A percentile compares a stretch with the other conserved stretches of the same genome.
Conservation (phyloP, 2,888 invertebrate species). For the Lasioglossum marginatum region DNA sequence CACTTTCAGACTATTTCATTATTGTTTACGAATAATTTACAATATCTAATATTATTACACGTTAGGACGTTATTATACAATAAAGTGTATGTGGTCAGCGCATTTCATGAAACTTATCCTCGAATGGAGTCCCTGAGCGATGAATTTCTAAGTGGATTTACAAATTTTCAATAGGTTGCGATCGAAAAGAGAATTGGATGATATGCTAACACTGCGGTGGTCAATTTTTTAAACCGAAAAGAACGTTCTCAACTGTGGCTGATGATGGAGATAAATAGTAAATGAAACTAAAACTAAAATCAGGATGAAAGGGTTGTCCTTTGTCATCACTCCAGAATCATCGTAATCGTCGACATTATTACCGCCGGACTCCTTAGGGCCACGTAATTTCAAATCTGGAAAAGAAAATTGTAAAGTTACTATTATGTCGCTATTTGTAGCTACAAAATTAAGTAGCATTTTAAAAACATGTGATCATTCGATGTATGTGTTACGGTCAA, state of each 20-base stretch:
- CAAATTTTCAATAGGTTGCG: constrained; percentile 63
- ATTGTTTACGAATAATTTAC: constrained; percentile 34
- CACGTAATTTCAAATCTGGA: constrained; percentile 79
- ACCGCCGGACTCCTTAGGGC: constrained; percentile 77
- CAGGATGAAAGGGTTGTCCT: constrained; percentile 67
- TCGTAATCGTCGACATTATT: constrained; percentile 79
- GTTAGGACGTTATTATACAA: constrained; percentile 49
- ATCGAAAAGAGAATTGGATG: constrained; percentile 60
- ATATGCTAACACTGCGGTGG: constrained; percentile 44
- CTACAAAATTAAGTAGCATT: not conserved
- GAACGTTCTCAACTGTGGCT: constrained; percentile 76
- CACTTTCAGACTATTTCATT: constrained; percentile 16
- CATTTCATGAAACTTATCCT: constrained; percentile 63
- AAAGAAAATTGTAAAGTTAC: constrained; percentile 27
- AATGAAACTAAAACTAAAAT: constrained; percentile 69
- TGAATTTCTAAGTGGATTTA: constrained; percentile 70
- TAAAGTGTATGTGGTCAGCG: constrained; percentile 68
- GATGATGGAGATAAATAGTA: constrained; percentile 76
- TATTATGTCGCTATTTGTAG: not conserved
- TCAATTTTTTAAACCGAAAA: constrained; percentile 78
- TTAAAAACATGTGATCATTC: not conserved
- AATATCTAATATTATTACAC: constrained; percentile 50
- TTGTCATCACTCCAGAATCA: constrained; percentile 73
- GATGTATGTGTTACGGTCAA: not conserved
- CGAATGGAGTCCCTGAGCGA: constrained; percentile 72